phyloP scores from a whole-genome alignment of 2,113 vertebrate species.

The Desmodus rotundus region DNA sequence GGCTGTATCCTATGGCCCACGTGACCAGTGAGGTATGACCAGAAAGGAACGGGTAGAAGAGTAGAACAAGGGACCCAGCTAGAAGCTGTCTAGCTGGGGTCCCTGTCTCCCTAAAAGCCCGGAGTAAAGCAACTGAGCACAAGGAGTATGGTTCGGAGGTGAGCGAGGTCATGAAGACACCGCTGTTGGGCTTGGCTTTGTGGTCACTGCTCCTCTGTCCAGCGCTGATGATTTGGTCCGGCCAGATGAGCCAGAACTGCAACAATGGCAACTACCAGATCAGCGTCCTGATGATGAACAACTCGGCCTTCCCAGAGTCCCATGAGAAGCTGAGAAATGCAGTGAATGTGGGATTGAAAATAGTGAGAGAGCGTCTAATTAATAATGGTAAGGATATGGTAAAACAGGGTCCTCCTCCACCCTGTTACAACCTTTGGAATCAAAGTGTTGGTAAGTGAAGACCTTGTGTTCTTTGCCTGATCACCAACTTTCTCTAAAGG shows the following conservation, averaged over 20 bases:
- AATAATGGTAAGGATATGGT: slow-evolving; percentile 70
- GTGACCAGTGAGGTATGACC: slow-evolving; percentile 50
- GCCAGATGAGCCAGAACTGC: slow-evolving; percentile 53
- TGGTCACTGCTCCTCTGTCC: slow-evolving; percentile 52
- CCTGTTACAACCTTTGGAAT: not conserved
- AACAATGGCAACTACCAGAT: slow-evolving; percentile 73
- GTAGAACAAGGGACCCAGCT: not conserved
- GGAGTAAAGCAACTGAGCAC: not conserved
- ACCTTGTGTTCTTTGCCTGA: slow-evolving; percentile 29
- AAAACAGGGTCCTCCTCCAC: not conserved
- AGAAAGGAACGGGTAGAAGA: slow-evolving; percentile 46
- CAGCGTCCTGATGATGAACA: slow-evolving; percentile 91
- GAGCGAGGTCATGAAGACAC: slow-evolving; percentile 68
- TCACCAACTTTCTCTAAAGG: not conserved
- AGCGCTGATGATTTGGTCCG: not conserved
- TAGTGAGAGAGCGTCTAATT: slow-evolving; percentile 73
- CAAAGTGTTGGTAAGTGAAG: slow-evolving; percentile 25
- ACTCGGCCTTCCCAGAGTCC: slow-evolving; percentile 81
- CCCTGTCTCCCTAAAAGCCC: not conserved
- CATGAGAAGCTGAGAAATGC: slow-evolving; percentile 70
- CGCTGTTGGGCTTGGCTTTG: slow-evolving; percentile 41
- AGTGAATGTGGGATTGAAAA: slow-evolving; percentile 77
- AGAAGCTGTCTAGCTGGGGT: not conserved
- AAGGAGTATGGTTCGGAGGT: slow-evolving; percentile 55
- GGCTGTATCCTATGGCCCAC: slow-evolving; percentile 52